Conservation (phyloP, 2,888 invertebrate species). For the Dasysyrphus tricinctus region DNA sequence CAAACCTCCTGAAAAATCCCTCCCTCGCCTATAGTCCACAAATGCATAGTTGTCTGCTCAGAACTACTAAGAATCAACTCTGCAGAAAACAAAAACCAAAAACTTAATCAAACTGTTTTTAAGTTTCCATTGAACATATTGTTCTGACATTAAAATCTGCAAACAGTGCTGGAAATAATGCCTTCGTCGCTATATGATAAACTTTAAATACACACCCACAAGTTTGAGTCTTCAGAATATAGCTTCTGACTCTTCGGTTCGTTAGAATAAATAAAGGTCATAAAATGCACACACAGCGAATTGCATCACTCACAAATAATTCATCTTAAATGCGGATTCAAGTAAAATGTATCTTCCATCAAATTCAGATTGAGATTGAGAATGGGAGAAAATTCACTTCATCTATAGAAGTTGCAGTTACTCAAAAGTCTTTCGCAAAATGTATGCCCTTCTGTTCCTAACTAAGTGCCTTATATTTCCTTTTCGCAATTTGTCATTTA, state of each 20-base stretch:
- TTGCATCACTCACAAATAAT: constrained; percentile 16
- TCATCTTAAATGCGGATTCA: constrained; percentile 9
- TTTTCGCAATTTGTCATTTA: constrained; percentile 49
- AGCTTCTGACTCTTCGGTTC: neutral
- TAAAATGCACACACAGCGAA: constrained; percentile 25
- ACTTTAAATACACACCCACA: neutral
- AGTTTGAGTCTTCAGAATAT: neutral
- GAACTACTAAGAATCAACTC: neutral
- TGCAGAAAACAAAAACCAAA: neutral
- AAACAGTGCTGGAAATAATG: constrained; percentile 3
- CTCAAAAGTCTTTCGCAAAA: constrained; percentile 17
- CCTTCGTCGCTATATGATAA: constrained; percentile 4
- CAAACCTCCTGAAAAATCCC: neutral
- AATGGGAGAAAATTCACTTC: neutral
- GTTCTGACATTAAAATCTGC: constrained; percentile 8
- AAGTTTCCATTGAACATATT: constrained; percentile 15
- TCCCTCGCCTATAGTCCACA: neutral
- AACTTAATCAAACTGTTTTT: neutral
- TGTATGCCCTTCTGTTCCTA: constrained; percentile 42
- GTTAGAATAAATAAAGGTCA: constrained; percentile 21
- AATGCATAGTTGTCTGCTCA: neutral
- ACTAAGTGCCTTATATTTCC: constrained; percentile 54
- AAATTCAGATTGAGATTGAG: constrained; percentile 1
- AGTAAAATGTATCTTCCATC: constrained; percentile 23
- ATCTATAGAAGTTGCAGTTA: neutral